Conservation (phyloP, 2,113 vertebrate species). For the Megaceryle maxima region DNA sequence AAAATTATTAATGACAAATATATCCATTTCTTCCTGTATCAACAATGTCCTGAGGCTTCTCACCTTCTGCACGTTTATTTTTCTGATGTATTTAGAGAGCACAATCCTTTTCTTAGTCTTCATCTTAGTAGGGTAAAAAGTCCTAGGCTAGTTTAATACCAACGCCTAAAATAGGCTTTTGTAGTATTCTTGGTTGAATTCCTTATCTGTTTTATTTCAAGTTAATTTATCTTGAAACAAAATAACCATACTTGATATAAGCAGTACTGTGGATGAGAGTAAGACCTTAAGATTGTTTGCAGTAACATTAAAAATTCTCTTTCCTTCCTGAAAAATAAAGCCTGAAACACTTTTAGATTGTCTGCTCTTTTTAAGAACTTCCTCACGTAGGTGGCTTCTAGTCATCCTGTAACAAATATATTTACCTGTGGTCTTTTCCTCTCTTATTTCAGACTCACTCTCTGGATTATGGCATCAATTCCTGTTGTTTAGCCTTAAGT, state of each 20-base stretch:
- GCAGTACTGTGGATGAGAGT: not conserved
- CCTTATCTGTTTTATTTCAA: not conserved
- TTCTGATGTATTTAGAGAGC: not conserved
- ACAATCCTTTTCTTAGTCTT: not conserved
- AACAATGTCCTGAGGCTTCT: not conserved
- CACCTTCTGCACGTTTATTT: not conserved
- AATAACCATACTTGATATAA: not conserved
- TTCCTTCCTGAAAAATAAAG: not conserved
- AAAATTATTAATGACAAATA: not conserved
- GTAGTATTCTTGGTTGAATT: not conserved
- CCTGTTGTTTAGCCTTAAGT: constrained; percentile 14
- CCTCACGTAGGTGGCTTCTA: not conserved
- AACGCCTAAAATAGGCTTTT: not conserved
- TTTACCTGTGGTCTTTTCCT: not conserved
- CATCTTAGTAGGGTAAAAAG: not conserved
- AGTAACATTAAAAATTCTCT: not conserved
- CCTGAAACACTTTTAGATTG: not conserved
- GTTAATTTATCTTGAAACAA: not conserved
- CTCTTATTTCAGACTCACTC: not conserved
- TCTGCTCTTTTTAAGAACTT: not conserved
- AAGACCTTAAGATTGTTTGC: not conserved
- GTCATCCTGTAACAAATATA: not conserved
- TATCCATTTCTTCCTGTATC: not conserved
- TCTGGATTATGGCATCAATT: not conserved
- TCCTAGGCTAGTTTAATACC: not conserved